Evolutionary conservation across 2,113 vertebrate species (phyloP).

Genomic region (Equus przewalskii): DNA sequence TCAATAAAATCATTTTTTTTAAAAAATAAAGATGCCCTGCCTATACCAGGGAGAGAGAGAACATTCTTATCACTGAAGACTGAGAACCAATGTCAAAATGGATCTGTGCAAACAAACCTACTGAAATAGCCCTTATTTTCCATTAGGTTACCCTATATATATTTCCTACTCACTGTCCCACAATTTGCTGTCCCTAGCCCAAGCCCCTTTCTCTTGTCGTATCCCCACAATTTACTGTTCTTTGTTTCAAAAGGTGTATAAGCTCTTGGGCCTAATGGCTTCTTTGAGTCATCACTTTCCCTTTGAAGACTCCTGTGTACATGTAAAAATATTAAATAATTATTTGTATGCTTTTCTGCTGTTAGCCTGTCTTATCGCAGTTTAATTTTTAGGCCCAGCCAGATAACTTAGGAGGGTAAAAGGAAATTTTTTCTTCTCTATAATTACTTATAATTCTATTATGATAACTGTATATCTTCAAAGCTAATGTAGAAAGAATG

Average conservation of each 20-base stretch:
- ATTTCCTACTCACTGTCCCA: neutral
- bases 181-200: neutral
- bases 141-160: neutral
- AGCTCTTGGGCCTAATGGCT: neutral
- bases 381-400: neutral
- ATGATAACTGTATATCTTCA: neutral
- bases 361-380: neutral
- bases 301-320: neutral
- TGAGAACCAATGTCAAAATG: neutral
- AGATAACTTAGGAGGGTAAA: neutral
- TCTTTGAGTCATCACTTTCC: neutral
- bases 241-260: neutral
- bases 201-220: neutral
- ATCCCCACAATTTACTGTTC: neutral
- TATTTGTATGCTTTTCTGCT: neutral
- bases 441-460: slow-evolving; percentile 19
- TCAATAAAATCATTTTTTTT: no score
- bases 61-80: neutral
- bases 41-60: neutral
- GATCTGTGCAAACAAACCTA: neutral
- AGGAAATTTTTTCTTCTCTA: neutral
- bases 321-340: neutral
- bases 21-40: no score
- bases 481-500: neutral
- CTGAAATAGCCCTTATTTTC: neutral